Conservation (phyloP, 2,888 invertebrate species). For the Pelosia muscerda region DNA sequence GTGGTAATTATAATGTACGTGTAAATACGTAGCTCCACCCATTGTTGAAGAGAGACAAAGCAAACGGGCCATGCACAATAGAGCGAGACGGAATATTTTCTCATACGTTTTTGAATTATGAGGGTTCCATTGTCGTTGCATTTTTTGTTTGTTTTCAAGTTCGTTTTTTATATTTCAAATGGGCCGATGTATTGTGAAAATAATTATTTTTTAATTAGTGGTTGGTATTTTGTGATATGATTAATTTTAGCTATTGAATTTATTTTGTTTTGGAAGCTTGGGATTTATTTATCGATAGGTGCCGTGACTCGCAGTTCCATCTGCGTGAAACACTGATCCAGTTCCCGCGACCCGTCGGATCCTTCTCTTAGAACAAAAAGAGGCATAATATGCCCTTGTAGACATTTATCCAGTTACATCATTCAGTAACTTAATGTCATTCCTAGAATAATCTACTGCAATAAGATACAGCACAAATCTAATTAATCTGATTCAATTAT, state of each 20-base stretch:
- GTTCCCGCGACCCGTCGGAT: too few relatives aligned
- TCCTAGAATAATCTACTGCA: too few relatives aligned
- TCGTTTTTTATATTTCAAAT: conserved; percentile 10
- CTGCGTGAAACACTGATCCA: neutral
- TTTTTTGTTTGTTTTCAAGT: conserved; percentile 38
- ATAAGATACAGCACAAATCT: too few relatives aligned
- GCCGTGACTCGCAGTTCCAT: neutral
- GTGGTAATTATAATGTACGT: conserved; percentile 56
- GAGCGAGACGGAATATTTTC: conserved; percentile 50
- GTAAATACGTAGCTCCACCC: conserved; percentile 57
- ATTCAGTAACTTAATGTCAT: neutral
- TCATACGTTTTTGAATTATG: conserved; percentile 46
- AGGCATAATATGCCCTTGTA: neutral
- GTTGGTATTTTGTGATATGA: conserved; percentile 9
- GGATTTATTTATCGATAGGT: neutral
- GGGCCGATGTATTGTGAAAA: conserved; percentile 12
- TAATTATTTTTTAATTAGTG: conserved; percentile 21
- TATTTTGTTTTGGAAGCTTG: neutral
- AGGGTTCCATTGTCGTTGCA: conserved; percentile 40
- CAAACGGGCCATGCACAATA: neutral
- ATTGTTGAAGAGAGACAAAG: conserved; percentile 49
- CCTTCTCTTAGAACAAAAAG: too few relatives aligned
- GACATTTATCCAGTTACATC: neutral
- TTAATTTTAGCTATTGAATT: conserved; percentile 4
- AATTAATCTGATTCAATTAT: too few relatives aligned